phyloP scores from a whole-genome alignment of 1,140 invertebrate species.

The Bilobella aurantiaca region DNA sequence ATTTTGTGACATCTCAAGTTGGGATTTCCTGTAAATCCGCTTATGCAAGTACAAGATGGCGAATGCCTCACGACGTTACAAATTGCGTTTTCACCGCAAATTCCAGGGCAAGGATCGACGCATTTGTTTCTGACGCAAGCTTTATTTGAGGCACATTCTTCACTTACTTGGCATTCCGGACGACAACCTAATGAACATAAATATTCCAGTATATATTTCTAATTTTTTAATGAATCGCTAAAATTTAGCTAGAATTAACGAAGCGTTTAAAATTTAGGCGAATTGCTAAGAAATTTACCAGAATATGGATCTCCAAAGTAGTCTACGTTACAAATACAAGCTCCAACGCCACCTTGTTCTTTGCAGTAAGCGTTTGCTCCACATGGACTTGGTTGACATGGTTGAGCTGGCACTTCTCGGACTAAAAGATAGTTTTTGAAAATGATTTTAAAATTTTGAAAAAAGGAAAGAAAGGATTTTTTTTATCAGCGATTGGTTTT shows the following conservation, averaged over 20 bases:
- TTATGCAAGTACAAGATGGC: constrained; percentile 20
- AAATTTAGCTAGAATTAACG: no score
- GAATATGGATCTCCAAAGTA: constrained; percentile 57
- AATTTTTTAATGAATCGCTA: no score
- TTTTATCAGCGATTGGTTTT: no score
- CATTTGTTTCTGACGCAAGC: constrained; percentile 49
- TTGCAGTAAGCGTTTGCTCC: constrained; percentile 49
- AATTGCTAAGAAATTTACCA: not conserved
- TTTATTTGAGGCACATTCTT: constrained; percentile 54
- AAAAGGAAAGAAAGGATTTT: no score
- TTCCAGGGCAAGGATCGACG: constrained; percentile 47
- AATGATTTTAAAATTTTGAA: no score
- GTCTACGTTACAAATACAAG: constrained; percentile 45
- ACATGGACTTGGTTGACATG: constrained; percentile 31
- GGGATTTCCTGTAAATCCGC: constrained; percentile 19
- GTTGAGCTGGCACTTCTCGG: constrained; percentile 34
- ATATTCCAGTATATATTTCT: not conserved
- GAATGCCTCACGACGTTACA: constrained; percentile 47
- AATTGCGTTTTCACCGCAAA: constrained; percentile 65
- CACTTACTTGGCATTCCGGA: constrained; percentile 47
- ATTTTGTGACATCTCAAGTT: not conserved
- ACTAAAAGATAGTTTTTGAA: not conserved
- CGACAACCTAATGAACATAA: constrained; percentile 42
- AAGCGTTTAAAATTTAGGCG: no score
- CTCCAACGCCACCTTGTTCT: constrained; percentile 48